Conservation (phyloP, 2,797 vertebrate genomes). For the Botia almorhae region DNA sequence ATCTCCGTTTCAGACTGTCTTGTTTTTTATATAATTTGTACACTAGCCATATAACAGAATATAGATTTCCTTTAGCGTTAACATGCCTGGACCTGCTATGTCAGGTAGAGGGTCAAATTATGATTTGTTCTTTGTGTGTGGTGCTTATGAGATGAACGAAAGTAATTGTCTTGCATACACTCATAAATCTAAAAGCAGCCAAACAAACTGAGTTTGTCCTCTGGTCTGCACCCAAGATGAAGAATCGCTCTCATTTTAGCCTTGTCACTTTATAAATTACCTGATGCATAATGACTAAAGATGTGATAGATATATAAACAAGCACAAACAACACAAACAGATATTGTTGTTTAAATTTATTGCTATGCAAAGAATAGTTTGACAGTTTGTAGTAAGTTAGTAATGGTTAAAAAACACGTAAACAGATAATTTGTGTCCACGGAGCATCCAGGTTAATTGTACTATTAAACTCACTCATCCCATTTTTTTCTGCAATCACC, state of each 20-base stretch:
- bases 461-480: conserved; percentile 11
- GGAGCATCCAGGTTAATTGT: background rate
- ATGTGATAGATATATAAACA: conserved; percentile 23
- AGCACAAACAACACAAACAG: background rate
- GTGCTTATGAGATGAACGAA: conserved; percentile 22
- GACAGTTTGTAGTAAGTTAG: background rate
- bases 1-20: background rate
- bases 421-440: background rate
- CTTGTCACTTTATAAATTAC: conserved; percentile 37
- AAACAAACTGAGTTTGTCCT: conserved; percentile 11
- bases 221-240: conserved; percentile 41
- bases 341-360: background rate
- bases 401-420: background rate
- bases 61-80: conserved; percentile 13
- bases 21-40: background rate
- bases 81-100: conserved; percentile 4
- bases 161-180: conserved; percentile 28
- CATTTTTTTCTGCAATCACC: background rate
- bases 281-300: conserved; percentile 40
- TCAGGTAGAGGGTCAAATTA: background rate
- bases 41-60: background rate
- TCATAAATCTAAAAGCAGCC: conserved; percentile 47
- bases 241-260: conserved; percentile 46
- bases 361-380: background rate
- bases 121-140: conserved; percentile 35